These are phyloP conservation scores for Melitaea athalia DNA, from an alignment of 2,888 invertebrate species.

Conservation along the genomic window DNA sequence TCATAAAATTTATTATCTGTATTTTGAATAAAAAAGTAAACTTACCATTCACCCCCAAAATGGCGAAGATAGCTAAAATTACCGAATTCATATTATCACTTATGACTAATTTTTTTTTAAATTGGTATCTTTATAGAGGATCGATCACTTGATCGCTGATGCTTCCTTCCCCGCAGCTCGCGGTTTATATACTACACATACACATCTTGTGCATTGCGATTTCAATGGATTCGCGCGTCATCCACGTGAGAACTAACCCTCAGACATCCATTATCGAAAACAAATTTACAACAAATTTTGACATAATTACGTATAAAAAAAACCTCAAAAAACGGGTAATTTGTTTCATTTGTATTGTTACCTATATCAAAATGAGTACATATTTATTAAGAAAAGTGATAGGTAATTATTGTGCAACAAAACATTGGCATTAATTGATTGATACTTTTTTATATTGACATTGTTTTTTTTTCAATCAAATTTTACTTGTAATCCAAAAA, in stretches of 20 bases:
- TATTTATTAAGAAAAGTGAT: too few relatives aligned
- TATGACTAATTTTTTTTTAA: constrained; percentile 41
- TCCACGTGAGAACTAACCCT: constrained; percentile 70
- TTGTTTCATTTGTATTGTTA: too few relatives aligned
- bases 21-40: constrained; percentile 33
- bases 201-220: constrained; percentile 63
- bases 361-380: too few relatives aligned
- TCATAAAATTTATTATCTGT: background rate
- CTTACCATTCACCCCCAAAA: constrained; percentile 72
- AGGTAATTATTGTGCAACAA: too few relatives aligned
- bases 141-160: constrained; percentile 50
- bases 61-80: constrained; percentile 51
- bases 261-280: constrained; percentile 23
- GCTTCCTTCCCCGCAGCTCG: constrained; percentile 64
- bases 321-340: background rate
- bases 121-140: constrained; percentile 45
- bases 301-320: background rate
- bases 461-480: background rate
- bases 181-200: constrained; percentile 76
- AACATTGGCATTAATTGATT: too few relatives aligned
- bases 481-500: too few relatives aligned
- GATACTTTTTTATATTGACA: too few relatives aligned
- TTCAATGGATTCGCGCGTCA: constrained; percentile 74
- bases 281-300: background rate
- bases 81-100: constrained; percentile 57